A percentile compares a stretch with the other conserved stretches of the same genome.
phyloP scores from a whole-genome alignment of 2,113 vertebrate species.

The Rhynchomys soricoides region DNA sequence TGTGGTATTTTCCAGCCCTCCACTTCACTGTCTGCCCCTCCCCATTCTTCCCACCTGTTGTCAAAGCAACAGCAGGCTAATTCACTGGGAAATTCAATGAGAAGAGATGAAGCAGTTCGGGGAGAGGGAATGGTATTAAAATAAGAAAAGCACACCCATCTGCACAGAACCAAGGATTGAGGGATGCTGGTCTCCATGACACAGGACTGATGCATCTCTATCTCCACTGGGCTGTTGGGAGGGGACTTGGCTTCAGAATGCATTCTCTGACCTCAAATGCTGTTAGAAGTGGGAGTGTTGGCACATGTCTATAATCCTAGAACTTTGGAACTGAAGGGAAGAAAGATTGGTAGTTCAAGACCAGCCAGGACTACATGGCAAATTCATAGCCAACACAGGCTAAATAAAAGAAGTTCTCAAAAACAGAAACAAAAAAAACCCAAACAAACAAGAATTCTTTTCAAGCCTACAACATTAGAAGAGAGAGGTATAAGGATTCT shows the following conservation, averaged over 20 bases:
- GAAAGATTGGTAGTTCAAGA: background rate
- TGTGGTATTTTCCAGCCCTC: background rate
- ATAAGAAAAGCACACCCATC: background rate
- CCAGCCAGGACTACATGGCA: background rate
- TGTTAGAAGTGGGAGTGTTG: background rate
- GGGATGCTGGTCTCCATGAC: background rate
- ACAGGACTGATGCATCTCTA: background rate
- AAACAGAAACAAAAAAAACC: background rate
- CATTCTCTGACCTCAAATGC: background rate
- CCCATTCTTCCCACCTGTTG: conserved; percentile 26
- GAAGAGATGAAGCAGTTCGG: background rate
- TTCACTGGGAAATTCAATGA: background rate
- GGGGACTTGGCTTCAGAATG: background rate
- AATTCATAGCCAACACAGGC: background rate
- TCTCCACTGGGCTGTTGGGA: background rate
- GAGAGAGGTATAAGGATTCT: background rate
- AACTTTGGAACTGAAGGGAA: background rate
- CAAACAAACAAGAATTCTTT: background rate
- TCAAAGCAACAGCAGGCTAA: conserved; percentile 69
- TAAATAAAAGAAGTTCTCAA: background rate
- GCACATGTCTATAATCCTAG: background rate
- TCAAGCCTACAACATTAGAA: background rate
- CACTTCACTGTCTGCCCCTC: background rate
- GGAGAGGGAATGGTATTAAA: background rate
- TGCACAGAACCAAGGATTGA: background rate